Conservation (phyloP, 1,140 invertebrate genomes). For the Diabrotica undecimpunctata region DNA sequence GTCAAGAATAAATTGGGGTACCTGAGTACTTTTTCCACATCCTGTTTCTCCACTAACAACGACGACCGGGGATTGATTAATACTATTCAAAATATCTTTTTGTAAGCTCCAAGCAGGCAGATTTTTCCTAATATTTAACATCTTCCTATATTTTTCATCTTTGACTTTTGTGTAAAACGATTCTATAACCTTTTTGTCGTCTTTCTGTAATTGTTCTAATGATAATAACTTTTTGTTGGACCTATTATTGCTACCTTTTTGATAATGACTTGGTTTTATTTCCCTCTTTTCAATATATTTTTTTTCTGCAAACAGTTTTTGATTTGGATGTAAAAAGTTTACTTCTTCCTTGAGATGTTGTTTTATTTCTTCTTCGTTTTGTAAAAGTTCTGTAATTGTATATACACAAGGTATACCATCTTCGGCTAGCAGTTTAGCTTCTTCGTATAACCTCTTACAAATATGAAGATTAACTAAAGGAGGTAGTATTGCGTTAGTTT, state of each 20-base stretch:
- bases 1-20: constrained; percentile 90
- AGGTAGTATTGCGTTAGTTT: constrained; percentile 57
- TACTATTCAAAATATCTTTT: constrained; percentile 61
- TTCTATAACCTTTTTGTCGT: constrained; percentile 59
- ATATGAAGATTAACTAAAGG: constrained; percentile 60
- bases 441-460: constrained; percentile 58
- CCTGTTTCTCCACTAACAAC: constrained; percentile 84
- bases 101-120: constrained; percentile 66
- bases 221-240: constrained; percentile 50
- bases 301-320: constrained; percentile 38
- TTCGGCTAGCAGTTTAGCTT: constrained; percentile 59
- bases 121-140: constrained; percentile 58
- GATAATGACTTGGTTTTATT: constrained; percentile 55
- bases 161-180: constrained; percentile 57
- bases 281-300: constrained; percentile 42
- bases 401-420: constrained; percentile 67
- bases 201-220: constrained; percentile 53
- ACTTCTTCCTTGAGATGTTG: constrained; percentile 55
- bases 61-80: constrained; percentile 64
- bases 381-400: constrained; percentile 64
- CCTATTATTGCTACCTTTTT: constrained; percentile 52
- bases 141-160: constrained; percentile 59
- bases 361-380: constrained; percentile 63
- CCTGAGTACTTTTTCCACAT: constrained; percentile 86
- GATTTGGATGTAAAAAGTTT: constrained; percentile 52